A percentile compares a stretch with the other conserved stretches of the same genome.
Conservation (phyloP, 2,797 vertebrate genomes). For the Amphiprion clarkii region DNA sequence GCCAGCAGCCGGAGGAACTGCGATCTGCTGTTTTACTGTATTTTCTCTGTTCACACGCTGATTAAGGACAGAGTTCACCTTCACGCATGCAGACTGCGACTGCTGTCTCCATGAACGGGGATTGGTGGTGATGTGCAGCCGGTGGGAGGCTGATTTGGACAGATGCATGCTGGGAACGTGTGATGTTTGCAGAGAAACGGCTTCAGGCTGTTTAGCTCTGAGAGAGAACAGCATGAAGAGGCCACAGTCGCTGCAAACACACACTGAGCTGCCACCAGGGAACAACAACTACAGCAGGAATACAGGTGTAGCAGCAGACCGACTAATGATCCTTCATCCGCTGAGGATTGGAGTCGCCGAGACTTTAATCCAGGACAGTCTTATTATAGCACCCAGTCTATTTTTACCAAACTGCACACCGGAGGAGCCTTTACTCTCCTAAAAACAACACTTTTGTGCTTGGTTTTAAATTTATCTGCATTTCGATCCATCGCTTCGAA, state of each 20-base stretch:
- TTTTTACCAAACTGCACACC: constrained; percentile 44
- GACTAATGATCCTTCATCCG: constrained; percentile 45
- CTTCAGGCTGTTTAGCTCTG: constrained; percentile 11
- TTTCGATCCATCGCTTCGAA: constrained; percentile 6
- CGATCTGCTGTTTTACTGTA: constrained; percentile 21
- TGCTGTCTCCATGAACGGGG: constrained; percentile 55
- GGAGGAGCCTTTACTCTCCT: not conserved
- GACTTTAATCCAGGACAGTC: constrained; percentile 62
- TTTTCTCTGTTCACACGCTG: constrained; percentile 26
- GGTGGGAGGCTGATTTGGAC: constrained; percentile 22
- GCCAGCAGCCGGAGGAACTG: not conserved
- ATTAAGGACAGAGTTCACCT: constrained; percentile 15
- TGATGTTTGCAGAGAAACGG: constrained; percentile 29
- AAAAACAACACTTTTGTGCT: constrained; percentile 32
- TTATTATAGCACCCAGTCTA: constrained; percentile 55
- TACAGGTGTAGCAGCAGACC: constrained; percentile 27
- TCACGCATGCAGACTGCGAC: not conserved
- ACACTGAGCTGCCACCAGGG: constrained; percentile 28
- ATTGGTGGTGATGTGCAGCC: not conserved
- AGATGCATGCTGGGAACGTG: constrained; percentile 16
- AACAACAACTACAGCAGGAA: constrained; percentile 15
- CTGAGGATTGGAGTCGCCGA: constrained; percentile 53
- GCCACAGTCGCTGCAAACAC: not conserved
- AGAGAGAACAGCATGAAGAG: constrained; percentile 43
- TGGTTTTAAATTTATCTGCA: not conserved